phyloP scores from a whole-genome alignment of 2,797 vertebrate species.

The Gastrophryne carolinensis region DNA sequence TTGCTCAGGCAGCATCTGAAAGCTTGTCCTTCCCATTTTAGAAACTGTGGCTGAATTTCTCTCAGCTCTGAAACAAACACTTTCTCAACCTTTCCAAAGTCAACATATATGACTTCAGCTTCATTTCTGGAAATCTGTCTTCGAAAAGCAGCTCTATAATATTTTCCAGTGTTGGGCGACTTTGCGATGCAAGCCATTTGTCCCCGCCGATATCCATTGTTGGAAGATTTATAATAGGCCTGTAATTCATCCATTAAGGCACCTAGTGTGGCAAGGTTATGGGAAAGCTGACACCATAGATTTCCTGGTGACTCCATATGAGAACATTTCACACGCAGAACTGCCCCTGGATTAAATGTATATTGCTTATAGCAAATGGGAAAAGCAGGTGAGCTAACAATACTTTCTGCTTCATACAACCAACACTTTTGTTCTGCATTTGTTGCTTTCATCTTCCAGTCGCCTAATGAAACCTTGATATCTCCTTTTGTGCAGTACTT shows the following conservation, averaged over 20 bases:
- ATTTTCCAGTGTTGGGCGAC: conserved; percentile 69
- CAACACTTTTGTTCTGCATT: neutral
- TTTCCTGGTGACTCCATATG: conserved; percentile 71
- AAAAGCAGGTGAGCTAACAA: too few species aligned
- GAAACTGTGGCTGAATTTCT: conserved; percentile 72
- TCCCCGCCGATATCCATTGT: conserved; percentile 62
- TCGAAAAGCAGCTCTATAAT: conserved; percentile 78
- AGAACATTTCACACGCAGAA: conserved; percentile 74
- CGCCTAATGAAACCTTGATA: neutral
- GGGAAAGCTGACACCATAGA: conserved; percentile 83
- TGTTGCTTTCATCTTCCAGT: neutral
- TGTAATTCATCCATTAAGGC: conserved; percentile 80
- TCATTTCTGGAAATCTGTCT: conserved; percentile 57
- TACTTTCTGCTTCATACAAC: neutral
- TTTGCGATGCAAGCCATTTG: conserved; percentile 75
- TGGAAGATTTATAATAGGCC: conserved; percentile 71
- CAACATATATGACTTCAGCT: conserved; percentile 74
- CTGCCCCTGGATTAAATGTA: conserved; percentile 73
- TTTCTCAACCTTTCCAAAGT: conserved; percentile 74
- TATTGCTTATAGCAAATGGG: conserved; percentile 63
- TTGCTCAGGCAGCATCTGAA: conserved; percentile 80
- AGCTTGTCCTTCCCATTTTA: conserved; percentile 76
- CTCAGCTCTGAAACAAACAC: conserved; percentile 70
- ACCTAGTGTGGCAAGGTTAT: conserved; percentile 67
- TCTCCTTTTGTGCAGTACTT: neutral